Evolutionary conservation across 2,888 invertebrate species (phyloP).

Genomic region (Abscondita cerata): DNA sequence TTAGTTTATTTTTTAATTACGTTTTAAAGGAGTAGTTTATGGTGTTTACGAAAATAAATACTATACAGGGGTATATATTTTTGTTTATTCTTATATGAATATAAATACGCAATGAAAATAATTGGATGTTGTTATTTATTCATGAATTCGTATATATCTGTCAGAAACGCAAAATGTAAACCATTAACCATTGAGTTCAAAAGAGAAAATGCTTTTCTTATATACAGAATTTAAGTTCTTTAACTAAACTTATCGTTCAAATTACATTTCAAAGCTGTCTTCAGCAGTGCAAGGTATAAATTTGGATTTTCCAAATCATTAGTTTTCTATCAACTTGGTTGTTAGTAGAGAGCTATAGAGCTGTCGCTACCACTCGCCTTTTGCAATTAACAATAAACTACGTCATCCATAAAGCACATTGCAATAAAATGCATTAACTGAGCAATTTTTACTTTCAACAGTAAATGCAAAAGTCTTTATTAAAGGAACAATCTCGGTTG

Average conservation of each 20-base stretch:
- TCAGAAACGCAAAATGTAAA: conserved; percentile 30
- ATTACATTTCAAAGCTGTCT: conserved; percentile 34
- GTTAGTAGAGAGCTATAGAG: conserved; percentile 35
- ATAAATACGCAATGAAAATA: conserved; percentile 18
- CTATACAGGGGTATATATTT: too few species aligned
- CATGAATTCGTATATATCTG: conserved; percentile 37
- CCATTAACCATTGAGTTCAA: conserved; percentile 27
- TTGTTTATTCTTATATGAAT: too few species aligned
- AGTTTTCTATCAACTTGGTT: conserved; percentile 39
- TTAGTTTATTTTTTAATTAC: too few species aligned
- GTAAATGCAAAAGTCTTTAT: conserved; percentile 3
- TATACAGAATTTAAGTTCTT: conserved; percentile 13
- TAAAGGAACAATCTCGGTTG: neutral
- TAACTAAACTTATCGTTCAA: conserved; percentile 22
- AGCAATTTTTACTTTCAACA: conserved; percentile 6
- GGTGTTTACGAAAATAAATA: too few species aligned
- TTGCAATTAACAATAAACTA: conserved; percentile 37
- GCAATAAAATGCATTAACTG: conserved; percentile 29
- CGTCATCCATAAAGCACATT: conserved; percentile 31
- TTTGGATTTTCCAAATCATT: conserved; percentile 43
- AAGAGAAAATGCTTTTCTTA: conserved; percentile 15
- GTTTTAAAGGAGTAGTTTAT: too few species aligned
- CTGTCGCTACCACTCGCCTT: conserved; percentile 38
- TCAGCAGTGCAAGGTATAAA: conserved; percentile 35
- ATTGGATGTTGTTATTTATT: conserved; percentile 34